A percentile compares a stretch with the other conserved stretches of the same genome.
Conservation (phyloP, 1,140 invertebrate genomes). For the Heliconius hermathena region DNA sequence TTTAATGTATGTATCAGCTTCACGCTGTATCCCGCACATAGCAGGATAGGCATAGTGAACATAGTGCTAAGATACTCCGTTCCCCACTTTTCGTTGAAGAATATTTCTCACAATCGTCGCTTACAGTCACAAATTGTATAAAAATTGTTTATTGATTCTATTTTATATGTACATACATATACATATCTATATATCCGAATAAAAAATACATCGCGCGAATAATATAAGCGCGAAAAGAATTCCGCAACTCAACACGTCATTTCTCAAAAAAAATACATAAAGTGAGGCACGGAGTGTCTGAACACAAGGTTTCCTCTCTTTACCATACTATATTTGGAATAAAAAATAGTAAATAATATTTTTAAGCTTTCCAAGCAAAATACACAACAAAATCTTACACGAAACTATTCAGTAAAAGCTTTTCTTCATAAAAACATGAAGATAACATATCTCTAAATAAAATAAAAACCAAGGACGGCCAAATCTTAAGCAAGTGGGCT, state of each 20-base stretch:
- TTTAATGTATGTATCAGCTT: background rate
- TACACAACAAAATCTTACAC: background rate
- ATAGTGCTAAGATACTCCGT: constrained; percentile 3
- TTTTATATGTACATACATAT: no score
- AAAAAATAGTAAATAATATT: background rate
- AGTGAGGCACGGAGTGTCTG: no score
- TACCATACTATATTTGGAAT: no score
- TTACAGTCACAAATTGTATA: no score
- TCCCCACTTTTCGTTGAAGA: background rate
- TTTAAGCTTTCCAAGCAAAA: background rate
- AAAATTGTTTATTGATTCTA: no score
- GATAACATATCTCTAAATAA: constrained; percentile 2
- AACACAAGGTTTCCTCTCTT: no score
- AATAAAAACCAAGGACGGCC: background rate
- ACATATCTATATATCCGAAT: no score
- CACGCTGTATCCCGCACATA: background rate
- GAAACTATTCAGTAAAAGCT: constrained; percentile 1
- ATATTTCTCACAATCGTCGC: no score
- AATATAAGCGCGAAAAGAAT: no score
- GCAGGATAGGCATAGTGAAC: background rate
- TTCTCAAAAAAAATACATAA: no score
- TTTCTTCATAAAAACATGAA: constrained; percentile 13
- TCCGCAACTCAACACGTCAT: no score
- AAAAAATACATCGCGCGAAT: no score
- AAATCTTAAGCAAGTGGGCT: constrained; percentile 1